Evolutionary conservation across 2,888 invertebrate genomes (phyloP), one percentile per base, ranked within the genome.

Genomic region (Drosophila nr. perissopoda): DNA sequence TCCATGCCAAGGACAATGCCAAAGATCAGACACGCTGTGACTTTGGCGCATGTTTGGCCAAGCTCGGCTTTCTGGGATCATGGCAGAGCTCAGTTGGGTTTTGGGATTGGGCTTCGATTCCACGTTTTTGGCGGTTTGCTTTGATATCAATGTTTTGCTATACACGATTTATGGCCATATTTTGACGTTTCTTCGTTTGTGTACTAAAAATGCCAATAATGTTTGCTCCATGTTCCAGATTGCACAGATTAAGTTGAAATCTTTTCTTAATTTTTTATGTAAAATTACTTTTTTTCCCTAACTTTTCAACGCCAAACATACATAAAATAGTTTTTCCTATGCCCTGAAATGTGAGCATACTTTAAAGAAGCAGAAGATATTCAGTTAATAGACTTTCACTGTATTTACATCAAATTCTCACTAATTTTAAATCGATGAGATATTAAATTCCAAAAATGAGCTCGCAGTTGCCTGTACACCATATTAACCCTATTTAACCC

Each of bases 401-500:
- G 45, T 8, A 16, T 16, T 45, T 7, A 2, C 7, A 42, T 21
- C 6, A 21, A 13, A 16, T 45, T 21, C 45, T 13, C 7, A 1
- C 13, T 21, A 21, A 45, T 16, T 2, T 16, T 2, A 21, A 16
- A 45, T 16, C 25, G 13, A 45, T 25, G 16, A 45, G 13, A 25
- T 45, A 45, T 45, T 45, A 25, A 25, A 45, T 25, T 45, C 8
- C 8, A 45, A 45, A 45, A 45, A 16, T 25, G 45, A 16, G 38
- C 38, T 31, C 49, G 27, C 36, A 62, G 57, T 73, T 62, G 48
- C 48, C 65, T 27, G 49, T 53, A 52, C 70, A 80, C 62, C 57
- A 64, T 45, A 81, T 87, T 83, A 83, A 82, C 87, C 87, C 83
- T 82, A 56, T 67, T 87, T 87, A 87, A 84, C 87, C 82, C 68